A percentile compares a stretch with the other conserved stretches of the same genome.
Conservation (phyloP, 2,113 vertebrate species). For the Willisornis vidua region DNA sequence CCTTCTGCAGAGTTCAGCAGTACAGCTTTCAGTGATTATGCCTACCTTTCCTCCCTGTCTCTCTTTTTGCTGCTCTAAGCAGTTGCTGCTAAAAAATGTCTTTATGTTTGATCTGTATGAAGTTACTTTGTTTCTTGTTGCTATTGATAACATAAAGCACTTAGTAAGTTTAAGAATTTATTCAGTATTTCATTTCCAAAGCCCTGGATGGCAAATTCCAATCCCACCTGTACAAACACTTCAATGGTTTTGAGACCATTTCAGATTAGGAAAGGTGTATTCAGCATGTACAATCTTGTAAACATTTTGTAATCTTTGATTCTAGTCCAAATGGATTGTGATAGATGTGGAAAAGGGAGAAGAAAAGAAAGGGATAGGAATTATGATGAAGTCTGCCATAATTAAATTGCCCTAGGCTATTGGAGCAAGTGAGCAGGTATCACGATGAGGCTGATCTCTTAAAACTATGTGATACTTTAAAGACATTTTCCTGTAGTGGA, state of each 20-base stretch:
- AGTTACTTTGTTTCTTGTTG: constrained; percentile 45
- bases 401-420: constrained; percentile 45
- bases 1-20: constrained; percentile 81
- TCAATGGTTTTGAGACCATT: constrained; percentile 16
- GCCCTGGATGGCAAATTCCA: neutral
- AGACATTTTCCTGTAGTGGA: neutral
- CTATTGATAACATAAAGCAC: constrained; percentile 60
- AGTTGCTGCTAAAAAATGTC: constrained; percentile 68
- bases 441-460: constrained; percentile 43
- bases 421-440: constrained; percentile 11
- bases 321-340: constrained; percentile 9
- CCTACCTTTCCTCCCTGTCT: constrained; percentile 42
- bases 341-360: neutral
- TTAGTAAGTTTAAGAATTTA: constrained; percentile 53
- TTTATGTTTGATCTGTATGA: constrained; percentile 64
- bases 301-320: constrained; percentile 49
- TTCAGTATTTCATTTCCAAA: constrained; percentile 33
- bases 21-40: constrained; percentile 63
- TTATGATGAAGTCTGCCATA: constrained; percentile 19
- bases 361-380: constrained; percentile 2
- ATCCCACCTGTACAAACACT: constrained; percentile 46
- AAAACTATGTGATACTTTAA: neutral
- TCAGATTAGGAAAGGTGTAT: constrained; percentile 36
- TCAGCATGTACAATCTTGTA: constrained; percentile 44
- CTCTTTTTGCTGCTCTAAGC: constrained; percentile 73